phyloP scores from a whole-genome alignment of 2,797 vertebrate genomes.

The Eulemur rubriventer region DNA sequence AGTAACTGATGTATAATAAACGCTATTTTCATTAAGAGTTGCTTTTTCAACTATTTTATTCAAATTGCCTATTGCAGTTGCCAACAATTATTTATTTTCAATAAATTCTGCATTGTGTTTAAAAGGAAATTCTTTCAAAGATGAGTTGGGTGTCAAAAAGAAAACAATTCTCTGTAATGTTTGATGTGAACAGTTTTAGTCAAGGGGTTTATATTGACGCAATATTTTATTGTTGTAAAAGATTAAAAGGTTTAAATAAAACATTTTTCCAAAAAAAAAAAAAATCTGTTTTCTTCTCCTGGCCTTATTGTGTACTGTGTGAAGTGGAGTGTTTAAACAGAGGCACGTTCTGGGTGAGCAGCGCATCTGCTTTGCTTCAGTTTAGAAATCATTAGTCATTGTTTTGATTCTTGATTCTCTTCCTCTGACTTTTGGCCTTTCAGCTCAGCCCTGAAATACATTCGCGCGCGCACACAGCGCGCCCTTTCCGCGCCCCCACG shows the following conservation, averaged over 20 bases:
- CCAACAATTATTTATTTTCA: conserved; percentile 99
- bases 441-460: background rate
- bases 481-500: fast-evolving
- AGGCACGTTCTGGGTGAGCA: conserved; percentile 11
- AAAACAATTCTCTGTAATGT: conserved; percentile 89
- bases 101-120: conserved; percentile 97
- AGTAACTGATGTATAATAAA: conserved; percentile 96
- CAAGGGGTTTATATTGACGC: conserved; percentile 86
- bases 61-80: conserved; percentile 95
- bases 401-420: conserved; percentile 55
- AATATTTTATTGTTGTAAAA: conserved; percentile 90
- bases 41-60: conserved; percentile 97
- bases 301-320: conserved; percentile 52
- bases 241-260: conserved; percentile 86
- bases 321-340: background rate
- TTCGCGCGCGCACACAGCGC: background rate
- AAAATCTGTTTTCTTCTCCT: conserved; percentile 46
- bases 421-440: conserved; percentile 55
- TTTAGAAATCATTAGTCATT: conserved; percentile 66
- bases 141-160: conserved; percentile 91
- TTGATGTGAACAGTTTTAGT: conserved; percentile 89
- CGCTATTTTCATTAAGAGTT: conserved; percentile 97
- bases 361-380: conserved; percentile 11
- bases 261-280: conserved; percentile 85
- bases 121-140: conserved; percentile 86